Evolutionary conservation across 2,888 invertebrate genomes (phyloP).

Genomic region (Athripsodes cinereus): DNA sequence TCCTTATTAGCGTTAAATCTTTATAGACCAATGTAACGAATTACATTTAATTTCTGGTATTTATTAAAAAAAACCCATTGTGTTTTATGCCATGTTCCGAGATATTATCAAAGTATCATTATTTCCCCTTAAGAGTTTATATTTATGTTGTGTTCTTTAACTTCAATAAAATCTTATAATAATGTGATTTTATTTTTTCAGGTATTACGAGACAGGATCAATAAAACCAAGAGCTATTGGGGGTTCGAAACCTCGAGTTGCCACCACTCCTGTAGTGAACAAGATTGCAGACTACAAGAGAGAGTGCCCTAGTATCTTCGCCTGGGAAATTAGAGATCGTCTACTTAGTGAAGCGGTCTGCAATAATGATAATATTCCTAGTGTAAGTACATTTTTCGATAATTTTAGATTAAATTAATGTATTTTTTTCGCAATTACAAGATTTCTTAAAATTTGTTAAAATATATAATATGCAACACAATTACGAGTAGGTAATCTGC

Average conservation of each 20-base stretch:
- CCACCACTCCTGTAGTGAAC: constrained; percentile 87
- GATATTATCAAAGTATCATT: no score
- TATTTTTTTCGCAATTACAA: no score
- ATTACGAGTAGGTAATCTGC: no score
- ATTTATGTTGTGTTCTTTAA: neutral
- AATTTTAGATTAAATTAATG: neutral
- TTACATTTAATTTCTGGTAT: neutral
- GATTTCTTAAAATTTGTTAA: no score
- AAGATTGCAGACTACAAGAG: constrained; percentile 96
- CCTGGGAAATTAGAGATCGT: constrained; percentile 96
- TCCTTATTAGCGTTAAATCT: no score
- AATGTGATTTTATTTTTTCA: constrained; percentile 38
- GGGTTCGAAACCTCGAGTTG: constrained; percentile 93
- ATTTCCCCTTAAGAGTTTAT: no score
- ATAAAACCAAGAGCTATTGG: constrained; percentile 97
- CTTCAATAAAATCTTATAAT: constrained; percentile 1
- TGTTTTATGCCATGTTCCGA: no score
- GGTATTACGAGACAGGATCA: constrained; percentile 97
- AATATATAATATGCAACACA: no score
- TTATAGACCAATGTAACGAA: no score
- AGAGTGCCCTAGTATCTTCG: constrained; percentile 97
- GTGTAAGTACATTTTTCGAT: constrained; percentile 64
- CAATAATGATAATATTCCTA: constrained; percentile 96
- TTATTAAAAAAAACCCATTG: no score
- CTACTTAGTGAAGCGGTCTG: constrained; percentile 91